Percentiles rank a stretch among this genome's conserved stretches.
Conservation (phyloP, 2,113 vertebrate species). For the Etia nguti region DNA sequence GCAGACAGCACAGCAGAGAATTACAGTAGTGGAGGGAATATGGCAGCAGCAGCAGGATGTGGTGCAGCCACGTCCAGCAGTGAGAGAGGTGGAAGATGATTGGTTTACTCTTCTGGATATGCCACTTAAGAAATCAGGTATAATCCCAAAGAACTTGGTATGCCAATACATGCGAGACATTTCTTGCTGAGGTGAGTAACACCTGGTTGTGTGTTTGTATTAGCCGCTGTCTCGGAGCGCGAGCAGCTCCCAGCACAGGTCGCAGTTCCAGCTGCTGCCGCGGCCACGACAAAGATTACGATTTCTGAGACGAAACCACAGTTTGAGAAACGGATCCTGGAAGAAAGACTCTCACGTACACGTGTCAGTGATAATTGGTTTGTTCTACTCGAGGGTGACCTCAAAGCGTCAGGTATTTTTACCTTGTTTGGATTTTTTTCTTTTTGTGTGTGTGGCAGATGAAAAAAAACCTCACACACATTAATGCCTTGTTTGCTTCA, state of each 20-base stretch:
- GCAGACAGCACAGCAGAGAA: slow-evolving; percentile 1
- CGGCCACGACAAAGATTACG: not conserved
- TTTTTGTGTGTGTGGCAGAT: not conserved
- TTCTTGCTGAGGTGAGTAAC: not conserved
- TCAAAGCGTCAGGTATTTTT: slow-evolving; percentile 51
- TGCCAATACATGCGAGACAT: not conserved
- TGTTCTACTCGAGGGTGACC: slow-evolving; percentile 55
- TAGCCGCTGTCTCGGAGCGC: slow-evolving; percentile 14
- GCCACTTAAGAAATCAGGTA: slow-evolving; percentile 57
- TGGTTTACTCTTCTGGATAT: slow-evolving; percentile 51
- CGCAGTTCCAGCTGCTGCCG: not conserved
- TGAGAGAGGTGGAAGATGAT: slow-evolving; percentile 50
- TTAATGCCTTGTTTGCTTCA: not conserved
- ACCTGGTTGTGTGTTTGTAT: slow-evolving; percentile 11
- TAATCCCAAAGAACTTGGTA: not conserved
- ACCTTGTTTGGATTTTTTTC: not conserved
- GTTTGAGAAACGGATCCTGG: slow-evolving; percentile 51
- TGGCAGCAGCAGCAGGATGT: not conserved
- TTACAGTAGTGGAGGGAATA: not conserved
- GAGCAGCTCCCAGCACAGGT: slow-evolving; percentile 3
- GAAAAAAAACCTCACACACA: not conserved
- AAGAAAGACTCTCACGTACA: slow-evolving; percentile 34
- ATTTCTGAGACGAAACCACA: slow-evolving; percentile 20
- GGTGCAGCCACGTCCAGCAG: not conserved
- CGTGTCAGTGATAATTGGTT: slow-evolving; percentile 64